Conservation (phyloP, 2,113 vertebrate species). For the Cheilinus undulatus region DNA sequence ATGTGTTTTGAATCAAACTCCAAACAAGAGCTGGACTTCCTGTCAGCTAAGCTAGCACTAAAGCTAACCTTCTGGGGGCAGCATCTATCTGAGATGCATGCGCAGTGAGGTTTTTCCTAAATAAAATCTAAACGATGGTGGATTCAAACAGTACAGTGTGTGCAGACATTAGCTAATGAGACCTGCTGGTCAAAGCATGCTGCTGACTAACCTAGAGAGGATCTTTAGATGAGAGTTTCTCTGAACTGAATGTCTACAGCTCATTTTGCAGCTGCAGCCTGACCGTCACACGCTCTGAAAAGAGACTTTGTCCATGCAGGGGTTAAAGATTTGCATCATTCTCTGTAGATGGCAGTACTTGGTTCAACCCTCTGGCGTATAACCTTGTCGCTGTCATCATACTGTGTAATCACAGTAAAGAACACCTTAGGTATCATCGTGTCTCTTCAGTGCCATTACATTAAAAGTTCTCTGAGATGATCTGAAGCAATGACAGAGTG, state of each 20-base stretch:
- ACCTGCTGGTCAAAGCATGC: too few relatives aligned
- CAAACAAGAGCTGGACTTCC: too few relatives aligned
- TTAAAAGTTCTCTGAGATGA: slow-evolving; percentile 44
- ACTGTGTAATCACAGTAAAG: slow-evolving; percentile 33
- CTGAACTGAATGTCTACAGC: neutral
- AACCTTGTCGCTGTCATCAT: slow-evolving; percentile 42
- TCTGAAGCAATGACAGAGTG: slow-evolving; percentile 18
- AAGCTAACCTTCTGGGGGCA: too few relatives aligned
- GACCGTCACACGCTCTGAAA: neutral
- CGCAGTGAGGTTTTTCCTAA: too few relatives aligned
- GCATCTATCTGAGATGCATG: too few relatives aligned
- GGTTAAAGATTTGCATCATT: neutral
- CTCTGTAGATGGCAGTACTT: slow-evolving; percentile 5
- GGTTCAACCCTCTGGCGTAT: slow-evolving; percentile 14
- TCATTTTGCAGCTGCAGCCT: neutral
- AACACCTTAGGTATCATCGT: slow-evolving; percentile 26
- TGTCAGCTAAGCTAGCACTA: too few relatives aligned
- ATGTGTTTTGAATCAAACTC: too few relatives aligned
- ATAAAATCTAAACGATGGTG: too few relatives aligned
- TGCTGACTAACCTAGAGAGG: too few relatives aligned
- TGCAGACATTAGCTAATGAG: too few relatives aligned
- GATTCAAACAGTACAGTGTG: too few relatives aligned
- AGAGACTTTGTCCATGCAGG: neutral
- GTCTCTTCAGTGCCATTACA: slow-evolving; percentile 38
- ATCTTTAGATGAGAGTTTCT: too few relatives aligned